These are phyloP conservation scores for Dreissena polymorpha DNA, from an alignment of 1,140 invertebrate species.

Conservation along the genomic window DNA sequence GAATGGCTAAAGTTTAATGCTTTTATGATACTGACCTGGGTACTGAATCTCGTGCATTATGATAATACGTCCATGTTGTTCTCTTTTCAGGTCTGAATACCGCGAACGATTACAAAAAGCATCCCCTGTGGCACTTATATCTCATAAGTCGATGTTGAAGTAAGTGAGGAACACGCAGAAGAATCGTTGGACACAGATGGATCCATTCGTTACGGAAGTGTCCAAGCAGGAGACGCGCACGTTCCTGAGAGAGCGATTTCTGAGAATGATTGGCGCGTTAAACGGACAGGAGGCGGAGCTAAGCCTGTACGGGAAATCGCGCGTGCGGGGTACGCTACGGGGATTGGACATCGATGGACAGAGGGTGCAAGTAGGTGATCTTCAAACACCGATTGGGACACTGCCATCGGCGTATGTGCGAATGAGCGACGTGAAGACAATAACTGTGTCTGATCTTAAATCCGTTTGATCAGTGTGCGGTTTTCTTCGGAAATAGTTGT, in stretches of 20 bases:
- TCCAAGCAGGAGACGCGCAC: constrained; percentile 71
- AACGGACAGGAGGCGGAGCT: constrained; percentile 65
- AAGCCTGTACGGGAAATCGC: constrained; percentile 70
- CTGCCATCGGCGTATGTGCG: constrained; percentile 75
- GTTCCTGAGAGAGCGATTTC: constrained; percentile 75
- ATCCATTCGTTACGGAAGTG: constrained; percentile 19
- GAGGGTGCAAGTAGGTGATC: constrained; percentile 72
- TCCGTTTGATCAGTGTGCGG: not conserved
- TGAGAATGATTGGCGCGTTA: constrained; percentile 69
- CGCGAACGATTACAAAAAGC: too few relatives aligned
- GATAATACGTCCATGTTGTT: too few relatives aligned
- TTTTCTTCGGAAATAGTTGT: too few relatives aligned
- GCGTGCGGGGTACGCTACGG: constrained; percentile 67
- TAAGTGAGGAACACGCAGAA: too few relatives aligned
- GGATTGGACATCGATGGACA: constrained; percentile 74
- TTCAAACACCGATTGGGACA: constrained; percentile 77
- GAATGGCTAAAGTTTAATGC: too few relatives aligned
- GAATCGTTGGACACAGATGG: not conserved
- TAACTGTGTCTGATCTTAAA: constrained; percentile 63
- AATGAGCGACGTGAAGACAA: constrained; percentile 73
- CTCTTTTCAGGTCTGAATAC: too few relatives aligned
- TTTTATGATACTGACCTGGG: too few relatives aligned
- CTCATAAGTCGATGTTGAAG: too few relatives aligned
- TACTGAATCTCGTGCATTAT: too few relatives aligned
- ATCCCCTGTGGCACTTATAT: too few relatives aligned